phyloP scores from a whole-genome alignment of 2,888 invertebrate genomes.

The Balanococcus diminutus region DNA sequence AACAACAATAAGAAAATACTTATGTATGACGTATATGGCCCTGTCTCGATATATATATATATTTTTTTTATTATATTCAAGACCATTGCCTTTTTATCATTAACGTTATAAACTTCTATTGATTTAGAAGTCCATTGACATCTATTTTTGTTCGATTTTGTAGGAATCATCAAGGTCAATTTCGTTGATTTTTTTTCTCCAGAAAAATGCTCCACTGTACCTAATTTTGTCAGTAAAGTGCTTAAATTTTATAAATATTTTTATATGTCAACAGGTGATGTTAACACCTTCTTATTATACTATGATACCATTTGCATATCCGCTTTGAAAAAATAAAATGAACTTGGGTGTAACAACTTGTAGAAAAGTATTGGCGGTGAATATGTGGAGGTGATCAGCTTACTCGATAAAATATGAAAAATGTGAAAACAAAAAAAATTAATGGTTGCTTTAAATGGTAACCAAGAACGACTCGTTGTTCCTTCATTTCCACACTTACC shows the following conservation, averaged over 20 bases:
- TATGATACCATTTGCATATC: neutral
- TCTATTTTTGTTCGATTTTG: neutral
- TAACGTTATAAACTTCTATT: neutral
- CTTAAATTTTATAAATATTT: too few species aligned
- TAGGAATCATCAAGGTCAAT: neutral
- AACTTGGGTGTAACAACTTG: slow-evolving; percentile 11
- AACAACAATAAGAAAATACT: neutral
- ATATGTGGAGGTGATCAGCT: slow-evolving; percentile 20
- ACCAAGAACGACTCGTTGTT: too few species aligned
- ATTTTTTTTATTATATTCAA: neutral
- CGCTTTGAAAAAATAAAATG: neutral
- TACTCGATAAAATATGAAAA: neutral
- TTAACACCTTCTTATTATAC: slow-evolving; percentile 8
- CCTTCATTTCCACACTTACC: neutral
- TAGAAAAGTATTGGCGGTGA: neutral
- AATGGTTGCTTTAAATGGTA: neutral
- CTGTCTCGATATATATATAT: neutral
- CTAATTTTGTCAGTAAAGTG: too few species aligned
- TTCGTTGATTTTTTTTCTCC: neutral
- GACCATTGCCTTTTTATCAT: neutral
- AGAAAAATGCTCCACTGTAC: too few species aligned
- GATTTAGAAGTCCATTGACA: neutral
- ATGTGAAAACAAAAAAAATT: neutral
- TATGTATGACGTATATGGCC: neutral
- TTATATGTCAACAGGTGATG: neutral